A percentile compares a stretch with the other conserved stretches of the same genome.
These are phyloP conservation scores for human (Homo sapiens) DNA, from an alignment of 2,113 vertebrate species.

Conservation along the genomic window DNA sequence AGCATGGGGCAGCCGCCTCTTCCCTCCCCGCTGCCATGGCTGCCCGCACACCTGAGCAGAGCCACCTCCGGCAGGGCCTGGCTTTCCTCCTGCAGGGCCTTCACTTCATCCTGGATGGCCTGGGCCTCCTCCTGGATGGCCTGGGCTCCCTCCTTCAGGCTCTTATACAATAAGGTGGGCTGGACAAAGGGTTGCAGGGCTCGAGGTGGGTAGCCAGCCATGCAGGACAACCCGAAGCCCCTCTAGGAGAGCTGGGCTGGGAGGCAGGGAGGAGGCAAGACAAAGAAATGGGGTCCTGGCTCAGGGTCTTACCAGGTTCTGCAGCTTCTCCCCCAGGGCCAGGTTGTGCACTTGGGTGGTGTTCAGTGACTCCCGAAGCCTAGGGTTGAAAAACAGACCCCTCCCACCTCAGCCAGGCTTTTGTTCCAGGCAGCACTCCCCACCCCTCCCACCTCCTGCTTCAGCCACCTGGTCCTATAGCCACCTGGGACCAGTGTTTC, in stretches of 20 bases:
- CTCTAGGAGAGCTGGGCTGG: not conserved
- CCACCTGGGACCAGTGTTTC: not conserved
- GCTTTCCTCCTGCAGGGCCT: not conserved
- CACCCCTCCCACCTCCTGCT: not conserved
- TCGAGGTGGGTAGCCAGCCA: not conserved
- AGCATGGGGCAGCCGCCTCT: accelerated
- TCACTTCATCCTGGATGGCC: not conserved
- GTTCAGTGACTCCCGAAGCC: slow-evolving; percentile 84
- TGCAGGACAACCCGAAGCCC: not conserved
- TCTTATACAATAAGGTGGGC: slow-evolving; percentile 32
- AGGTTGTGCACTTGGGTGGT: slow-evolving; percentile 84
- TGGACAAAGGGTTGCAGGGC: slow-evolving; percentile 48
- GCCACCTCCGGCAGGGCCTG: accelerated
- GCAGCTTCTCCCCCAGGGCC: slow-evolving; percentile 85
- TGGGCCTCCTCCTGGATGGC: slow-evolving; percentile 74
- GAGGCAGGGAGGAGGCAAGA: not conserved
- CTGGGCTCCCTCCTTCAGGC: slow-evolving; percentile 1
- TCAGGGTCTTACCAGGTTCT: slow-evolving; percentile 84
- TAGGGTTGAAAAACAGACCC: not conserved
- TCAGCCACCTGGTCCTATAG: not conserved
- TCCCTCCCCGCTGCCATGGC: not conserved
- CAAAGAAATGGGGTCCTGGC: not conserved
- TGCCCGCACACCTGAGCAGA: not conserved
- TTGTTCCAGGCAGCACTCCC: not conserved
- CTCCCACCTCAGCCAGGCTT: not conserved